phyloP scores from a whole-genome alignment of 2,113 vertebrate species.

The Epinephelus moara region DNA sequence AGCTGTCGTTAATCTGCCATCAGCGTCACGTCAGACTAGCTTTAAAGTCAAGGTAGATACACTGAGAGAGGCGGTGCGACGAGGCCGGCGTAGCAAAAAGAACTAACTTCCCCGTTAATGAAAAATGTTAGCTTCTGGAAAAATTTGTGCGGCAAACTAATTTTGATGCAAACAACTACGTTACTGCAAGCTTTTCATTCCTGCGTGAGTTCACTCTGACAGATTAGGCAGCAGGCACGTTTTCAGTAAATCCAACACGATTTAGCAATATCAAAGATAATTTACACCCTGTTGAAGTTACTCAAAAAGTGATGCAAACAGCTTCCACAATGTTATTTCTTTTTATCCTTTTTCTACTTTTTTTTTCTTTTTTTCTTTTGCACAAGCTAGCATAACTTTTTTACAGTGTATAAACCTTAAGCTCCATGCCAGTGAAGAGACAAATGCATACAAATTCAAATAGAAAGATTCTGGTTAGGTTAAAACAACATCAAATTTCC shows the following conservation, averaged over 20 bases:
- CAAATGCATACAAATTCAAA: conserved; percentile 73
- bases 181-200: conserved; percentile 60
- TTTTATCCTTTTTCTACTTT: conserved; percentile 14
- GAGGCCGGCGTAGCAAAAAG: conserved; percentile 34
- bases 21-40: conserved; percentile 41
- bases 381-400: conserved; percentile 57
- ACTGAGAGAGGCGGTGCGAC: conserved; percentile 32
- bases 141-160: conserved; percentile 36
- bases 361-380: conserved; percentile 25
- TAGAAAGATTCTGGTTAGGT: conserved; percentile 63
- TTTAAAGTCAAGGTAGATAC: conserved; percentile 37
- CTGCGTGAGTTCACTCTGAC: conserved; percentile 29
- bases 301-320: conserved; percentile 55
- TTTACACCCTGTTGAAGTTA: conserved; percentile 52
- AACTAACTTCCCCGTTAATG: conserved; percentile 24
- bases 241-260: conserved; percentile 64
- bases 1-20: conserved; percentile 28
- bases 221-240: conserved; percentile 49
- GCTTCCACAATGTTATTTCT: conserved; percentile 21
- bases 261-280: conserved; percentile 29
- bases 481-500: conserved; percentile 60
- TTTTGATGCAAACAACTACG: conserved; percentile 53
- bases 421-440: conserved; percentile 79
- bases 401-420: conserved; percentile 81
- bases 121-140: conserved; percentile 38